Conservation (phyloP, 2,113 vertebrate genomes). For the Noctilio leporinus region DNA sequence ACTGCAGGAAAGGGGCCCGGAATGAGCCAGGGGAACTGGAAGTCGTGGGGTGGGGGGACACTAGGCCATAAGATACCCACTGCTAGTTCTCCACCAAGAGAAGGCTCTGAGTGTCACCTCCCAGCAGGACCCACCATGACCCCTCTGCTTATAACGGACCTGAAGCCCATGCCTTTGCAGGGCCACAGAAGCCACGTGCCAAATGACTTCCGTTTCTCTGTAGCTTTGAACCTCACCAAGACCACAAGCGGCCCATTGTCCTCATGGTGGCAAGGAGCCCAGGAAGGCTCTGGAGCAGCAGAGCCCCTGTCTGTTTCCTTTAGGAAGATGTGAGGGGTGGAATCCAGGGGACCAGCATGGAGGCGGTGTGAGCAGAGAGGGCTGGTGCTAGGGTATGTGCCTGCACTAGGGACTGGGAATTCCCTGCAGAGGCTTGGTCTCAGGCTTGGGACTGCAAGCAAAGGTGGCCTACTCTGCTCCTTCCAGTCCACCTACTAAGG, state of each 20-base stretch:
- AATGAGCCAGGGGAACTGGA: neutral
- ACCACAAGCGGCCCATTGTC: too few relatives aligned
- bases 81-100: neutral
- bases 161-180: neutral
- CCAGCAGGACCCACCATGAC: accelerated
- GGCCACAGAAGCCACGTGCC: neutral
- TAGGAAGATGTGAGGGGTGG: neutral
- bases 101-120: neutral
- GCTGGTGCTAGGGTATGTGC: accelerated
- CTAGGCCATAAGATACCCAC: accelerated
- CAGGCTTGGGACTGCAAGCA: neutral
- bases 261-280: neutral
- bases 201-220: neutral
- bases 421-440: neutral
- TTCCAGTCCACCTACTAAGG: conserved; percentile 36
- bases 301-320: neutral
- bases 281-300: neutral
- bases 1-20: neutral
- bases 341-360: neutral
- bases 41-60: accelerated
- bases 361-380: neutral
- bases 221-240: neutral
- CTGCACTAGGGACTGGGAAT: neutral
- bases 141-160: neutral
- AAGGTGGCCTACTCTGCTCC: neutral